A percentile compares a stretch with the other conserved stretches of the same genome.
These are phyloP conservation scores for Cyprinodon diabolis DNA, from an alignment of 2,797 vertebrate genomes.

Conservation along the genomic window DNA sequence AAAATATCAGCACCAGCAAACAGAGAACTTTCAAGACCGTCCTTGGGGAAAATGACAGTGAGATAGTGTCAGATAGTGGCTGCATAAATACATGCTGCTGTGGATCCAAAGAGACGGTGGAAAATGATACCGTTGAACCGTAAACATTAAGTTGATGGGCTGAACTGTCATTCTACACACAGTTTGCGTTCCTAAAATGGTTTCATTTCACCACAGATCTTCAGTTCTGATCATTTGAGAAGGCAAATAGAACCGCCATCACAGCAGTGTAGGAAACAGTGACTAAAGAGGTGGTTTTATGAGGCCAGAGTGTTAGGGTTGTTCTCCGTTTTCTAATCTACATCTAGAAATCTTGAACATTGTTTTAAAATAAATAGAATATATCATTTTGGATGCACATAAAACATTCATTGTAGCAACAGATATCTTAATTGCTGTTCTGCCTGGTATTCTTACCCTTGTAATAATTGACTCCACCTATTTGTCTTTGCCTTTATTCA, in stretches of 20 bases:
- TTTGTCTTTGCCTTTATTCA: background rate
- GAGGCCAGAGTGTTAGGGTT: background rate
- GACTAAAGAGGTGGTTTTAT: background rate
- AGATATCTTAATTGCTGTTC: background rate
- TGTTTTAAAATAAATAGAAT: background rate
- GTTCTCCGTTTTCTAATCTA: background rate
- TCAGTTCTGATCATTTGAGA: conserved; percentile 7
- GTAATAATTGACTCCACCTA: background rate
- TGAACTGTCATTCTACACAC: background rate
- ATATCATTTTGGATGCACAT: background rate
- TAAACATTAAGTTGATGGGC: background rate
- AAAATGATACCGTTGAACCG: conserved; percentile 7
- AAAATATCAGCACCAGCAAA: conserved; percentile 3
- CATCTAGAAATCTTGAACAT: background rate
- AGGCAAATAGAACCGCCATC: background rate
- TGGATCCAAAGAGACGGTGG: conserved; percentile 9
- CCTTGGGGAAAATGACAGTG: conserved; percentile 4
- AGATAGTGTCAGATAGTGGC: conserved; percentile 48
- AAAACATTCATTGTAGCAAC: background rate
- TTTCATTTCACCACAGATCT: background rate
- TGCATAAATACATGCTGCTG: conserved; percentile 1
- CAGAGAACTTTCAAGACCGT: conserved; percentile 29
- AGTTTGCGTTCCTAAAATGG: background rate
- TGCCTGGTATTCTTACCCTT: background rate
- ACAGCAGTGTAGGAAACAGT: background rate